phyloP scores from a whole-genome alignment of 2,113 vertebrate species.

The Halcyon malimbica region DNA sequence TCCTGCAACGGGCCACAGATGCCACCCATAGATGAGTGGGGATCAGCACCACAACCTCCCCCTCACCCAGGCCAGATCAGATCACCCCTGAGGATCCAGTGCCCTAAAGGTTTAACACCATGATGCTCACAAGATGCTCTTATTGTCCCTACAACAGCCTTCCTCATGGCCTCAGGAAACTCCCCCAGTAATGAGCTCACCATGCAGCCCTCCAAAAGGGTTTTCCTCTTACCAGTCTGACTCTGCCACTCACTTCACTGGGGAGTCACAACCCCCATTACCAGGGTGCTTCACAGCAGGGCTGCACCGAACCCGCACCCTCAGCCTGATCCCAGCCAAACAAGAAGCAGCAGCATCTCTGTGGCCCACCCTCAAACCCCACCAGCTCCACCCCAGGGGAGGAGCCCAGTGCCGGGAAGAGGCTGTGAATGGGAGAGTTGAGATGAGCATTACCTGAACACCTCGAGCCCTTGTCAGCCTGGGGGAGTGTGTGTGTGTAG shows the following conservation, averaged over 20 bases:
- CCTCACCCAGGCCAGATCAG: neutral
- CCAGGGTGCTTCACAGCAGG: neutral
- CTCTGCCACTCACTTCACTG: neutral
- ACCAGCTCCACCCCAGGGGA: neutral
- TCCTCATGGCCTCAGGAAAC: neutral
- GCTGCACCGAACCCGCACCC: neutral
- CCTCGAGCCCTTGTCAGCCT: neutral
- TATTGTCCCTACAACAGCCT: rapidly evolving
- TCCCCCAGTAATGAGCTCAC: neutral
- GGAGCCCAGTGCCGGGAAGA: neutral
- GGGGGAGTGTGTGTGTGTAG: too few species aligned
- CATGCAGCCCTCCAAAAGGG: neutral
- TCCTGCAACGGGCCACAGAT: neutral
- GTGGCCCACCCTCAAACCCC: neutral
- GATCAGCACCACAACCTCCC: neutral
- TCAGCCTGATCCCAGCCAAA: rapidly evolving
- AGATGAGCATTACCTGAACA: neutral
- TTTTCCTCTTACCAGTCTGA: neutral
- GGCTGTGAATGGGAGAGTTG: neutral
- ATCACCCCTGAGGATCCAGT: too few species aligned
- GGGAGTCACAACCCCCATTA: neutral
- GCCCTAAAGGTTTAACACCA: neutral
- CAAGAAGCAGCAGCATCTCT: rapidly evolving
- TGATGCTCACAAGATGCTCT: rapidly evolving
- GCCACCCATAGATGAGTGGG: neutral